Evolutionary conservation across 2,797 vertebrate genomes (phyloP), one percentile per base, ranked within the genome.

Genomic region (Sparidentex hasta): DNA sequence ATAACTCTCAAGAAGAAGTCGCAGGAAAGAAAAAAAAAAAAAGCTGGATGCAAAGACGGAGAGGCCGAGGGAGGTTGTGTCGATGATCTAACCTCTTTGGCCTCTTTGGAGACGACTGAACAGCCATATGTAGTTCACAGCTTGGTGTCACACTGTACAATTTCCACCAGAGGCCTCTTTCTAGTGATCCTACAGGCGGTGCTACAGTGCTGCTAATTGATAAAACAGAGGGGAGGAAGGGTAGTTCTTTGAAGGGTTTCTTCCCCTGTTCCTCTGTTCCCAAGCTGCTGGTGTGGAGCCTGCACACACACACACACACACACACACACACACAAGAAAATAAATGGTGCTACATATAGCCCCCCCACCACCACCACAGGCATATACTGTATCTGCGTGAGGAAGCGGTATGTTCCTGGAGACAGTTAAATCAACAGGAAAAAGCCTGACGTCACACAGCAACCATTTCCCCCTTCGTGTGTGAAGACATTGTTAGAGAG

Each of bases 371-470:
- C 59, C n/a, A 4, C 69, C 78, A 70, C 67, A 68, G 66, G 64
- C 67, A 52, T 66, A 61, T 54, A 86, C 65, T 76, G 82, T 78
- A 84, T 74, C 57, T 64, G 73, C 63, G 72, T 56, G 65, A 88
- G 91, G 90, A 92, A 92, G 89, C 18, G 38, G 59, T 18, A 18
- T 72, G 82, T 92, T 93, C 87, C 83, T 85, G 85, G 81, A 92
- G 83, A 88, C 86, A 56, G 74, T 78, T 90, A 83, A 85, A 89
- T 87, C 84, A 91, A 94, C 90, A 93, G 91, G 90, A 93, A 91
- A 86, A 86, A 78, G 74, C 83, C 66, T 85, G 59, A 68, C 82
- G 81, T 91, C 86, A 88, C 72, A 44, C 72, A 38, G 71, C 71
- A 93, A 74, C 84, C 72, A 94, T 92, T 91, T 94, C 92, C 92